Conservation (phyloP, 2,797 vertebrate genomes). For the Squalus acanthias region DNA sequence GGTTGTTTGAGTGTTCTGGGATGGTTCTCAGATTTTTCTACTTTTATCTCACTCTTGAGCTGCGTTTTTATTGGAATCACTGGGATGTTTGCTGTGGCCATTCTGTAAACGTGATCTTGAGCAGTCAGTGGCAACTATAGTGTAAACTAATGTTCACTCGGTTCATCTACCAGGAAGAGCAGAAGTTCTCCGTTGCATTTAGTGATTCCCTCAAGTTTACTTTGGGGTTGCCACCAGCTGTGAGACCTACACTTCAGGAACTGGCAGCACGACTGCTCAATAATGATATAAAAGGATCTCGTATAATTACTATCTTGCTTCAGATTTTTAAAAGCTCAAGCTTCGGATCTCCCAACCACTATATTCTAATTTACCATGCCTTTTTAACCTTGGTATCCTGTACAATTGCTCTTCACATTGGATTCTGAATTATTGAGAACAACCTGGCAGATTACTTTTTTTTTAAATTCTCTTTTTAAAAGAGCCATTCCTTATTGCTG, state of each 20-base stretch:
- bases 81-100: background rate
- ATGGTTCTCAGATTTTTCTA: background rate
- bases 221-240: background rate
- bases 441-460: too few species aligned
- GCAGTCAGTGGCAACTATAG: background rate
- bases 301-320: background rate
- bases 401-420: background rate
- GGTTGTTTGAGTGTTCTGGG: background rate
- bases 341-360: background rate
- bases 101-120: background rate
- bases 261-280: background rate
- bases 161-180: background rate
- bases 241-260: background rate
- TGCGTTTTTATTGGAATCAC: background rate
- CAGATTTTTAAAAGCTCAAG: background rate
- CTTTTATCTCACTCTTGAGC: background rate
- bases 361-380: background rate
- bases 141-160: background rate
- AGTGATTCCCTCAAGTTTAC: background rate
- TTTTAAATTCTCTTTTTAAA: too few species aligned
- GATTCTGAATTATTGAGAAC: background rate
- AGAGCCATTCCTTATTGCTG: background rate
- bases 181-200: background rate
- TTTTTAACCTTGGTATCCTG: background rate
- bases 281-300: background rate